Conservation (phyloP, 1,140 invertebrate species). For the Leucophenga varia region DNA sequence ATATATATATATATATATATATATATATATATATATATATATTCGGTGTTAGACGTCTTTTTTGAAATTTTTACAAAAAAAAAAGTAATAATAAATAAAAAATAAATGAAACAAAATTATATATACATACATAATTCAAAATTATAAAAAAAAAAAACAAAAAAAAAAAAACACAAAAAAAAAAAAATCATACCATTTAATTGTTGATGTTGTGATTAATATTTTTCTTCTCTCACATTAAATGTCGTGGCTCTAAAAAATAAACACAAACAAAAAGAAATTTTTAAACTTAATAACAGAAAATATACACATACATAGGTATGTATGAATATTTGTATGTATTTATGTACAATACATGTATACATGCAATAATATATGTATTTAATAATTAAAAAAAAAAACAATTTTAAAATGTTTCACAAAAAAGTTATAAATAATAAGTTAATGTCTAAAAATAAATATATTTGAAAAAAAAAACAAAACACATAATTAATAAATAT, state of each 20-base stretch:
- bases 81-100: slow-evolving; percentile 13
- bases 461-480: neutral
- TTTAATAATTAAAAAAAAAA: slow-evolving; percentile 8
- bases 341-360: slow-evolving; percentile 1
- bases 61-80: slow-evolving; percentile 51
- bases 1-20: slow-evolving; percentile 38
- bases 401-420: slow-evolving; percentile 1
- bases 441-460: slow-evolving; percentile 3
- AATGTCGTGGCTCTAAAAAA: slow-evolving; percentile 41
- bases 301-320: slow-evolving; percentile 15
- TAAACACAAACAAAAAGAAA: slow-evolving; percentile 27
- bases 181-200: slow-evolving; percentile 46
- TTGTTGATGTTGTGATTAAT: slow-evolving; percentile 56
- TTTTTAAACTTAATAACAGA: slow-evolving; percentile 5
- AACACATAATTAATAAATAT: slow-evolving; percentile 22
- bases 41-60: slow-evolving; percentile 57
- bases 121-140: too few relatives aligned
- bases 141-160: slow-evolving; percentile 19
- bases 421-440: neutral
- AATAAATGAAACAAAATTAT: too few relatives aligned
- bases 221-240: slow-evolving; percentile 36
- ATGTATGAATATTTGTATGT: neutral
- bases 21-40: too few relatives aligned
- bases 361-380: slow-evolving; percentile 5
- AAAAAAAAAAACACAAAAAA: slow-evolving; percentile 20